phyloP scores from a whole-genome alignment of 1,140 invertebrate genomes.

The Orchesella cincta region DNA sequence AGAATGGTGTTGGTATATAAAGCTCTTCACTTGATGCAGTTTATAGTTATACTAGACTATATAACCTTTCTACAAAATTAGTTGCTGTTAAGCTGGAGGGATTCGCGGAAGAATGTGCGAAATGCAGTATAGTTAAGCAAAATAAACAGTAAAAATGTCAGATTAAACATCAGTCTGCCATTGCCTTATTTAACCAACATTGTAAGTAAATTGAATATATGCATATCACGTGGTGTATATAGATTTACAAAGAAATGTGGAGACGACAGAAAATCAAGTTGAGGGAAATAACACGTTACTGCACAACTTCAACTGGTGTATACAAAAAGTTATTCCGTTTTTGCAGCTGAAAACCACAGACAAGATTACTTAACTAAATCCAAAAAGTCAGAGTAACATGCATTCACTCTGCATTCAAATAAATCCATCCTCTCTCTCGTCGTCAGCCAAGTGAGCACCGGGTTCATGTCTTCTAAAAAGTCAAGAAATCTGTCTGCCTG shows the following conservation, averaged over 20 bases:
- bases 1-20: too few relatives aligned
- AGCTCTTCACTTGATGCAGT: too few relatives aligned
- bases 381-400: too few relatives aligned
- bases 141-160: conserved; percentile 22
- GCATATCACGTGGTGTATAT: too few relatives aligned
- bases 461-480: background rate
- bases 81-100: background rate
- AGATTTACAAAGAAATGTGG: background rate
- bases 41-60: too few relatives aligned
- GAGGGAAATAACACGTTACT: too few relatives aligned
- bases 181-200: too few relatives aligned
- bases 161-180: background rate
- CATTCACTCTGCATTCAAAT: background rate
- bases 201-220: too few relatives aligned
- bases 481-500: conserved; percentile 2
- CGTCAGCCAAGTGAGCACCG: conserved; percentile 7
- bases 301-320: too few relatives aligned
- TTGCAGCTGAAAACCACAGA: background rate
- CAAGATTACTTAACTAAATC: too few relatives aligned
- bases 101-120: background rate
- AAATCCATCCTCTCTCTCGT: background rate
- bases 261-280: too few relatives aligned
- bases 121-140: background rate
- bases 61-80: background rate
- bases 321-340: background rate